phyloP scores from a whole-genome alignment of 2,797 vertebrate genomes.

The Periparus ater region DNA sequence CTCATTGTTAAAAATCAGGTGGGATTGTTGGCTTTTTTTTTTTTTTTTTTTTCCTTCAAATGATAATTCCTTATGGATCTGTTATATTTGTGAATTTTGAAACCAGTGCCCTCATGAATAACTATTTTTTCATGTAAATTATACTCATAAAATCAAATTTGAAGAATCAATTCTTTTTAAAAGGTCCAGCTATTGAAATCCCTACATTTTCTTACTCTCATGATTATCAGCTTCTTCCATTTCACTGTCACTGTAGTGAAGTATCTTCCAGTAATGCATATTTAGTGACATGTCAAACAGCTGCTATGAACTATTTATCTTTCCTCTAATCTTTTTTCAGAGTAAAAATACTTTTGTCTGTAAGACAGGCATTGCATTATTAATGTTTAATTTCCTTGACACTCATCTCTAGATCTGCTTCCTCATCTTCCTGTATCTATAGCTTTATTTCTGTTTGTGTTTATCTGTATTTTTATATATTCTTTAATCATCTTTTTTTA shows the following conservation, averaged over 20 bases:
- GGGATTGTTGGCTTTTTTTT: neutral
- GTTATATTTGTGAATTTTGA: neutral
- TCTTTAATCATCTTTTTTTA: neutral
- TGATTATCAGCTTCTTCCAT: neutral
- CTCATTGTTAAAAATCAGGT: neutral
- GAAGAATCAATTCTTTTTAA: neutral
- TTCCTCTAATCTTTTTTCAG: neutral
- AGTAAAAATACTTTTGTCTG: neutral
- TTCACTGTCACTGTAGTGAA: neutral
- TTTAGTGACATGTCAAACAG: neutral
- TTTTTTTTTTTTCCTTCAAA: no score
- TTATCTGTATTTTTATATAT: neutral
- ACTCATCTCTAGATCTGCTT: neutral
- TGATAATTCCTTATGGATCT: neutral
- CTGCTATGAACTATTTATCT: neutral
- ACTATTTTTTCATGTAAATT: neutral
- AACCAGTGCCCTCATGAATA: neutral
- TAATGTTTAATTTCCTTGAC: neutral
- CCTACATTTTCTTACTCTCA: neutral
- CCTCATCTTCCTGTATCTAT: neutral
- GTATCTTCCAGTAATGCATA: neutral
- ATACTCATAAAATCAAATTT: neutral
- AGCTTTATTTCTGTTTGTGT: neutral
- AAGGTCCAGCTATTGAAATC: neutral
- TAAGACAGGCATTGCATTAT: neutral